phyloP scores from a whole-genome alignment of 2,888 invertebrate species.

The Ypsolopha scabrella region DNA sequence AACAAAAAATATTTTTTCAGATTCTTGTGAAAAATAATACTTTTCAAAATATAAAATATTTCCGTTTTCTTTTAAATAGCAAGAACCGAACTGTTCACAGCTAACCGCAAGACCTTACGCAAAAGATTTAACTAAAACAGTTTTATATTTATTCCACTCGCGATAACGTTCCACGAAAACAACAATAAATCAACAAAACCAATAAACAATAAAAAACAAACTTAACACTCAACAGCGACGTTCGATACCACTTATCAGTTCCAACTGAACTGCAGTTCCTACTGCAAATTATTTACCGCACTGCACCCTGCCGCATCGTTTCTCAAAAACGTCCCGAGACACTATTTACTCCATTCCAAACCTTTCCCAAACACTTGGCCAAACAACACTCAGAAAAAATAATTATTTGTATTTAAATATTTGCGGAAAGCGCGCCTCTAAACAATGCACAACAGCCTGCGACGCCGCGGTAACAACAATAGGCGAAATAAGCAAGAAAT shows the following conservation, averaged over 20 bases:
- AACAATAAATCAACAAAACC: slow-evolving; percentile 29
- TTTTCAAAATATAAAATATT: too few relatives aligned
- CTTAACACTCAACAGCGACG: slow-evolving; percentile 57
- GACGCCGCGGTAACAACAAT: slow-evolving; percentile 68
- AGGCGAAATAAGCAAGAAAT: slow-evolving; percentile 72
- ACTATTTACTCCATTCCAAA: neutral
- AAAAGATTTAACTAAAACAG: neutral
- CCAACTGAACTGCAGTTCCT: slow-evolving; percentile 43
- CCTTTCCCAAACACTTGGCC: neutral
- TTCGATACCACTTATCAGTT: slow-evolving; percentile 57
- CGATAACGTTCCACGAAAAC: slow-evolving; percentile 20
- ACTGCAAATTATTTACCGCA: slow-evolving; percentile 63
- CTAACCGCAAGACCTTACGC: neutral
- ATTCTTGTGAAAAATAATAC: too few relatives aligned
- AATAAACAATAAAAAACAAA: slow-evolving; percentile 20
- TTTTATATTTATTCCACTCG: slow-evolving; percentile 28
- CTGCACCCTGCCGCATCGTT: slow-evolving; percentile 27
- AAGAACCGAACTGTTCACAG: too few relatives aligned
- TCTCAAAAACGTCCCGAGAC: neutral
- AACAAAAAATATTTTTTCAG: too few relatives aligned
- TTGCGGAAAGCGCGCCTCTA: slow-evolving; percentile 51
- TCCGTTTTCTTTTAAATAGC: too few relatives aligned
- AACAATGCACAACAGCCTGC: slow-evolving; percentile 67
- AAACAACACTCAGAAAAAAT: neutral
- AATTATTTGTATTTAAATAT: slow-evolving; percentile 34